phyloP scores from a whole-genome alignment of 2,797 vertebrate genomes.

The Perodicticus potto region DNA sequence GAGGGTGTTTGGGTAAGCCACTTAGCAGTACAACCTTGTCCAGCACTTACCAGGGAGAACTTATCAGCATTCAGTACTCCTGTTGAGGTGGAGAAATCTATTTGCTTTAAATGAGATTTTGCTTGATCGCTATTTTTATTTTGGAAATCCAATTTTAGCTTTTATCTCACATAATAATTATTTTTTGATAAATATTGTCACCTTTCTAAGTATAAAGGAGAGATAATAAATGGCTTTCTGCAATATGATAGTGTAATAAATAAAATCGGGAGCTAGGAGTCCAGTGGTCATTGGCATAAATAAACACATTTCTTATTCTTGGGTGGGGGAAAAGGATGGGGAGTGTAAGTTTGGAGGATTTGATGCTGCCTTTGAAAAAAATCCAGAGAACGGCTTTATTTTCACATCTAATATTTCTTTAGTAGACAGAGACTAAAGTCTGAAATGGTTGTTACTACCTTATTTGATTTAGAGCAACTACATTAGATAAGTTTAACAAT shows the following conservation, averaged over 20 bases:
- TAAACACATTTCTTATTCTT: not conserved
- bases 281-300: conserved; percentile 17
- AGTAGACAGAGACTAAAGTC: conserved; percentile 67
- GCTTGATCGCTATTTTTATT: conserved; percentile 82
- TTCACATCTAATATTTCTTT: conserved; percentile 57
- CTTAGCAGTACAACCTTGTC: conserved; percentile 68
- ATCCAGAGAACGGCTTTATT: conserved; percentile 11
- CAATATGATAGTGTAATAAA: conserved; percentile 73
- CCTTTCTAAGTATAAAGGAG: conserved; percentile 65
- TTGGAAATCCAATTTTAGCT: conserved; percentile 85
- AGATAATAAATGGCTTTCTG: conserved; percentile 55
- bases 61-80: conserved; percentile 71
- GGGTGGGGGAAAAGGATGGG: not conserved
- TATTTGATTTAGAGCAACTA: conserved; percentile 77
- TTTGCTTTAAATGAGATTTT: conserved; percentile 83
- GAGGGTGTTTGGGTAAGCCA: conserved; percentile 71
- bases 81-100: conserved; percentile 61
- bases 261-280: conserved; percentile 63
- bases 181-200: conserved; percentile 82
- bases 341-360: conserved; percentile 26
- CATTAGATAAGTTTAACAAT: conserved; percentile 80
- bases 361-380: not conserved
- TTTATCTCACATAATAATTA: conserved; percentile 84
- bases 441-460: conserved; percentile 74
- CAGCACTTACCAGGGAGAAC: conserved; percentile 33